A percentile compares a stretch with the other conserved stretches of the same genome.
These are phyloP conservation scores for Chrysaora quinquecirrha DNA, from an alignment of 30 jellyfish, hydroid and myxozoan species.

Conservation along the genomic window DNA sequence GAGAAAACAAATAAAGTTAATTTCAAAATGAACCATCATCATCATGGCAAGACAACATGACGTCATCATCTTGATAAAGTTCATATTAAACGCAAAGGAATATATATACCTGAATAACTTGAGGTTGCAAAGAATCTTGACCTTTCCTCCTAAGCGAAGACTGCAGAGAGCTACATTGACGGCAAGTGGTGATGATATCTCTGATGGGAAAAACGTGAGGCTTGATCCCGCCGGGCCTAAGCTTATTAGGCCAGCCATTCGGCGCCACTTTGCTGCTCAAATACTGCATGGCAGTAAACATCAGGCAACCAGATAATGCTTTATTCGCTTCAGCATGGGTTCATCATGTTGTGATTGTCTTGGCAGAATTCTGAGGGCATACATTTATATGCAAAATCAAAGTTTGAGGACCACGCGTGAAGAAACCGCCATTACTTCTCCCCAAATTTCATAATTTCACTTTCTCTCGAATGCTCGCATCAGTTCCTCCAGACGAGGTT, in stretches of 20 bases:
- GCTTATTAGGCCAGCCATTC: not conserved
- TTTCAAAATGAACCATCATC: not conserved
- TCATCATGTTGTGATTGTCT: too few species aligned
- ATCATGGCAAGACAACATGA: not conserved
- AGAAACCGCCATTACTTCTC: too few species aligned
- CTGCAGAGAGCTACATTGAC: slow-evolving; percentile 1
- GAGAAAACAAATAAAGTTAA: too few species aligned
- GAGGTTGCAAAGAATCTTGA: not conserved
- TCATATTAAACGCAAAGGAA: not conserved
- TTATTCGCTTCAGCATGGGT: too few species aligned
- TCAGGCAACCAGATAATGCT: too few species aligned
- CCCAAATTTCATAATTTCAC: too few species aligned
- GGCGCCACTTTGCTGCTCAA: not conserved
- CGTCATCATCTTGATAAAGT: not conserved
- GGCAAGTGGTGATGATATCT: not conserved
- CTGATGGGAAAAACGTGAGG: not conserved
- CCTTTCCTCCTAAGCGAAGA: not conserved
- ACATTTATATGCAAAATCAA: too few species aligned
- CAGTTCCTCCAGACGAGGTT: too few species aligned
- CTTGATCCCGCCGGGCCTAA: not conserved
- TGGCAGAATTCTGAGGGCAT: too few species aligned
- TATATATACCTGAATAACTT: not conserved
- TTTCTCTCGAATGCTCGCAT: too few species aligned
- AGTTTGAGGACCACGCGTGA: too few species aligned
- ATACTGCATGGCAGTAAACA: slow-evolving; percentile 2